Evolutionary conservation across 2,888 invertebrate genomes (phyloP), one percentile per base, ranked within the genome.

Genomic region (Uropetala carovei): DNA sequence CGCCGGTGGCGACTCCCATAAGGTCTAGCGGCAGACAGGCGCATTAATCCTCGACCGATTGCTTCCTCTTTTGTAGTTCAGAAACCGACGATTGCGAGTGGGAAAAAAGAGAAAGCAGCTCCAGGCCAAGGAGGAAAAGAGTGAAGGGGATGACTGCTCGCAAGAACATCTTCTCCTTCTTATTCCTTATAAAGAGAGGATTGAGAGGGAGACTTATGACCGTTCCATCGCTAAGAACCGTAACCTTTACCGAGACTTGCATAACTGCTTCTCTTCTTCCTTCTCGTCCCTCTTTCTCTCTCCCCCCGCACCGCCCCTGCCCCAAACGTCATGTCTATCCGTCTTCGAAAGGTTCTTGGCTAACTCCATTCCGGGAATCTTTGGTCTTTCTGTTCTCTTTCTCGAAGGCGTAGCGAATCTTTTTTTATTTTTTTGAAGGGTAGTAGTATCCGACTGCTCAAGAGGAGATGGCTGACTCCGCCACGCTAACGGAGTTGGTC

Each of bases 321-420:
- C 43, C 5, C 43, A 43, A 43, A 43, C 43, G 43, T 43, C 43
- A 43, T 43, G 43, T 43, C 3, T 75, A 10, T 27, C 75, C 75
- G 27, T 75, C 75, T 75, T 27, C 27, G 75, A 27, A 75, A 27
- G 27, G 68, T 68, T 68, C 68, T 68, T 22, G 68, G 68, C 18
- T 18, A 68, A 68, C 18, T 68, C 68, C 68, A 68, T 68, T 68
- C 68, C 68, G 68, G 68, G 68, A 68, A 68, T 68, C 43, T 43
- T 43, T 43, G 43, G 64, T 16, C 16, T 0, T 10, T 10, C 8
- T 75, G 75, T 27, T 75, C 75, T 75, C 75, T 27, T 10, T 75
- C 27, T 27, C 27, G 9, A 16, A 13, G 13, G 14, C 60, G 13
- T 13, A 18, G 18, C 18, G 60, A 60, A 18, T 60, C 60, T 13